Evolutionary conservation across 2,888 invertebrate genomes (phyloP), one percentile per base, ranked within the genome.

Genomic region (Synanthedon vespiformis): DNA sequence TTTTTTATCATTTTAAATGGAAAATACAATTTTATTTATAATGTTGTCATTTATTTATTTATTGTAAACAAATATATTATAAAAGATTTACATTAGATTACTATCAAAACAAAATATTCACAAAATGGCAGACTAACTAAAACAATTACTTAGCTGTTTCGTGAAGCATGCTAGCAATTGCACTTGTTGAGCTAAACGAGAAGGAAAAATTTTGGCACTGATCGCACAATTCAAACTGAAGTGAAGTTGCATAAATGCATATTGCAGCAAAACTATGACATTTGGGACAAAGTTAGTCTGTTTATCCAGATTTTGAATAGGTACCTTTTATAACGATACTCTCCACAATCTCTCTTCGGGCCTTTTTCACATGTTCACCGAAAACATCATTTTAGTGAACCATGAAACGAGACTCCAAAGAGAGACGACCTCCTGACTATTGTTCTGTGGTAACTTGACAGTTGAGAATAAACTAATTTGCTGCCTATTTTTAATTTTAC

Each of bases 61-160:
- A 85, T 84, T 84, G 85, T 87, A 87, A 87, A 86, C 87, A 87
- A 87, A 87, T 87, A 86, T 87, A 86, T 87, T 87, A 87, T 86
- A 87, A 87, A 87, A 87, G 87, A 86, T 87, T 87, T 87, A 87
- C 87, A 87, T 86, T 44, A 44, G 44, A 87, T 86, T 85, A 86
- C 85, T 87, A 87, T 87, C 82, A 86, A 86, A 86, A 87, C 87
- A 85, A 87, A 85, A 86, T 87, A 87, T 87, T 87, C 87, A 87
- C 87, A 87, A 86, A 84, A 85, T 87, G 87, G 87, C 87, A 87
- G 87, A 87, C 87, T 87, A 87, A 87, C 87, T 83, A 85, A 34
- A 86, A 85, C 80, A 83, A 82, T 82, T 80, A 83, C 80, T 83
- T 81, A 80, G 84, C 80, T 83, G 82, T 80, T 80, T 77, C 73